These are phyloP conservation scores for Anabas testudineus DNA, from an alignment of 2,797 vertebrate genomes.

Conservation along the genomic window DNA sequence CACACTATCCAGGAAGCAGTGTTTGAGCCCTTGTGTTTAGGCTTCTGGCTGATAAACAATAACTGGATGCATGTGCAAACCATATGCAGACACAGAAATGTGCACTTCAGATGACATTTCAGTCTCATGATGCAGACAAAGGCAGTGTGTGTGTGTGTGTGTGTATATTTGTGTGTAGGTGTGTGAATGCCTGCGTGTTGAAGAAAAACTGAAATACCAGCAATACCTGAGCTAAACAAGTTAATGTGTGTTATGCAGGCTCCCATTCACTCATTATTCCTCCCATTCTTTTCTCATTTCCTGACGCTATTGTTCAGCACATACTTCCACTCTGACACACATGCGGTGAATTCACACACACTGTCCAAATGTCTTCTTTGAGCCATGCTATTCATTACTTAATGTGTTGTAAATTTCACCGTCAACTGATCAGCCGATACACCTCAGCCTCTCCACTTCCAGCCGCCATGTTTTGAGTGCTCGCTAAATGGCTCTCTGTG, in stretches of 20 bases:
- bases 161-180: background rate
- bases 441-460: background rate
- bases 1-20: constrained; percentile 13
- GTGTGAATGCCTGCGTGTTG: background rate
- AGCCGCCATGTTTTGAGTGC: background rate
- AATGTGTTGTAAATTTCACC: background rate
- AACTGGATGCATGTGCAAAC: constrained; percentile 63
- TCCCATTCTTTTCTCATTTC: background rate
- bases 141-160: background rate
- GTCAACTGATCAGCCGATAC: background rate
- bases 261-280: background rate
- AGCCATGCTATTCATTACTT: background rate
- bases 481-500: constrained; percentile 1
- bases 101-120: constrained; percentile 42
- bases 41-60: constrained; percentile 32
- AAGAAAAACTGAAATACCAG: constrained; percentile 6
- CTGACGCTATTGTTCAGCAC: background rate
- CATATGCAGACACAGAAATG: constrained; percentile 44
- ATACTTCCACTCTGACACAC: constrained; percentile 1
- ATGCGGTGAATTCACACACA: background rate
- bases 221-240: constrained; percentile 33
- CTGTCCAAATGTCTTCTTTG: constrained; percentile 7
- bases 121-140: constrained; percentile 55
- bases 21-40: constrained; percentile 2
- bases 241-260: constrained; percentile 12